These are phyloP conservation scores for Batillaria attramentaria DNA, from an alignment of 1,140 invertebrate genomes.

Conservation along the genomic window DNA sequence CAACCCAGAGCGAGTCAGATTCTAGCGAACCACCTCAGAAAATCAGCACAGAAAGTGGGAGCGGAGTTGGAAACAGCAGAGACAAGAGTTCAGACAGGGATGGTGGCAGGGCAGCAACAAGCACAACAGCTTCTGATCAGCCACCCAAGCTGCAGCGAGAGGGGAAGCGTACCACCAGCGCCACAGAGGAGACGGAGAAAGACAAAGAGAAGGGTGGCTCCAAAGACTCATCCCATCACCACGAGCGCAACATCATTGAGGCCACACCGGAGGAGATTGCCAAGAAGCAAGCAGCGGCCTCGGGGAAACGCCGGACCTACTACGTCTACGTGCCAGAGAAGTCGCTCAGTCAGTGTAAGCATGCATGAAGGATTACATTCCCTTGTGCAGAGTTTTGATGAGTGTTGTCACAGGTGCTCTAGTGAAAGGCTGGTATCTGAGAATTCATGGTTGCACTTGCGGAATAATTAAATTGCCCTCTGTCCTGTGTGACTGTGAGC, in stretches of 20 bases:
- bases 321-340: slow-evolving; percentile 44
- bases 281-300: slow-evolving; percentile 28
- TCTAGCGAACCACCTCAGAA: slow-evolving; percentile 19
- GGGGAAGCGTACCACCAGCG: slow-evolving; percentile 8
- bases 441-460: neutral
- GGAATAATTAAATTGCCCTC: neutral
- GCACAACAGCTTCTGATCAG: neutral
- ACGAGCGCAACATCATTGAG: slow-evolving; percentile 25
- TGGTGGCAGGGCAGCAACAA: neutral
- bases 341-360: slow-evolving; percentile 41
- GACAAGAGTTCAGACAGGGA: neutral
- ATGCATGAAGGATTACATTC: neutral
- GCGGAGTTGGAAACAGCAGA: neutral
- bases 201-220: neutral
- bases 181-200: neutral
- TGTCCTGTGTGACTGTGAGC: neutral
- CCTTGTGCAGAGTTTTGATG: neutral
- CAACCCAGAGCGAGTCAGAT: slow-evolving; percentile 36
- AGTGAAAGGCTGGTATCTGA: neutral
- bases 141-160: slow-evolving; percentile 21
- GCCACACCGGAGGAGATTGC: slow-evolving; percentile 27
- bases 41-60: neutral
- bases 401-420: neutral
- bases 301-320: slow-evolving; percentile 24
- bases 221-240: neutral